phyloP scores from a whole-genome alignment of 2,797 vertebrate species.

The Falco berigora region DNA sequence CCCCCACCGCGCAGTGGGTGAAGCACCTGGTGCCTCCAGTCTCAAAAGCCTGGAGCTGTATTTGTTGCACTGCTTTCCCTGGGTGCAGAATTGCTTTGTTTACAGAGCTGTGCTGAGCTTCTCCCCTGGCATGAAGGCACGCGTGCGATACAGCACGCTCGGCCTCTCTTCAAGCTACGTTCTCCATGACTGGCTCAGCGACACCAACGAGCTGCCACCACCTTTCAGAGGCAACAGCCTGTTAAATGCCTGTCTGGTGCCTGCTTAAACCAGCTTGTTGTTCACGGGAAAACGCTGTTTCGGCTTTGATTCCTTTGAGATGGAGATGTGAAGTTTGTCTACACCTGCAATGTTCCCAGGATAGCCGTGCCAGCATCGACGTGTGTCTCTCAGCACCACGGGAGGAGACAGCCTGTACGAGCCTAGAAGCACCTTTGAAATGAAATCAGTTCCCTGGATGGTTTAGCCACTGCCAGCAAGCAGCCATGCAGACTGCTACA shows the following conservation, averaged over 20 bases:
- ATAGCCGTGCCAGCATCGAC: not conserved
- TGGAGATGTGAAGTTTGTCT: not conserved
- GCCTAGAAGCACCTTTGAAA: not conserved
- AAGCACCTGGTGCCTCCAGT: not conserved
- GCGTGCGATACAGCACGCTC: fast-evolving
- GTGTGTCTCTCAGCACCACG: fast-evolving
- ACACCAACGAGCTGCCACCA: not conserved
- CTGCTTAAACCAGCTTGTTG: not conserved
- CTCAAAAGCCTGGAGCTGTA: not conserved
- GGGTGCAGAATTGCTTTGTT: fast-evolving
- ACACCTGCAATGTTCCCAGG: not conserved
- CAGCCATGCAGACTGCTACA: not conserved
- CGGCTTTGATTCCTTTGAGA: not conserved
- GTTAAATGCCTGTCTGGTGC: not conserved
- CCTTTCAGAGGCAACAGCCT: not conserved
- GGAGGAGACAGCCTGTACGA: not conserved
- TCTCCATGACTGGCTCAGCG: not conserved
- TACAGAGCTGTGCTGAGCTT: not conserved
- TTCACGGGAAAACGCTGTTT: not conserved
- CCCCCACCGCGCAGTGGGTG: fast-evolving
- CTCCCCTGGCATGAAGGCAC: fast-evolving
- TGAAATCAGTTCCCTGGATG: not conserved
- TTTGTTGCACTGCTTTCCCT: not conserved
- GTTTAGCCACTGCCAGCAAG: not conserved
- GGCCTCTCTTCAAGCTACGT: fast-evolving